Percentiles rank a stretch among this genome's conserved stretches.
Conservation (phyloP, 37 sponge, comb jelly and placozoan species). For the Tethya wilhelma region DNA sequence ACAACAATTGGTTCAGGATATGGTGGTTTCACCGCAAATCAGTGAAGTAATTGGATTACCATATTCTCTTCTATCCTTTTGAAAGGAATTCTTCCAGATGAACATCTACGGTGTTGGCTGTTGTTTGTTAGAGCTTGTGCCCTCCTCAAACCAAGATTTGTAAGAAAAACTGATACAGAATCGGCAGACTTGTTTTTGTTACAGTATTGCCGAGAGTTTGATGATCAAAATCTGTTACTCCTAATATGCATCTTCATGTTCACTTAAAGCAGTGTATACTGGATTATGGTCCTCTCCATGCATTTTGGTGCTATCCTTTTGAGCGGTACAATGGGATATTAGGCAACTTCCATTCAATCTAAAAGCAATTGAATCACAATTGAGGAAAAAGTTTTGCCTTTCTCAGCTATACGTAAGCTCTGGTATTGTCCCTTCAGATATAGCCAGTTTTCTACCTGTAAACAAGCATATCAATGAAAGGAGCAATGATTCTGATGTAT, state of each 20-base stretch:
- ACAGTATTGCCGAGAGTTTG: slow-evolving; percentile 28
- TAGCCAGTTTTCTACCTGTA: no score
- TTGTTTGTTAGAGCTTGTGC: slow-evolving; percentile 65
- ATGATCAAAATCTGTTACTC: no score
- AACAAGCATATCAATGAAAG: no score
- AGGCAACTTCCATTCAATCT: no score
- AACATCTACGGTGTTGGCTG: slow-evolving; percentile 50
- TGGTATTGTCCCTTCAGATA: no score
- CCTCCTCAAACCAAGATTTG: slow-evolving; percentile 21
- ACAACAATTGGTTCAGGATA: slow-evolving; percentile 45
- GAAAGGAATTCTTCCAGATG: slow-evolving; percentile 42
- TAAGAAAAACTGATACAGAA: slow-evolving; percentile 21
- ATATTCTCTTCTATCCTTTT: slow-evolving; percentile 61
- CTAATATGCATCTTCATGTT: background rate
- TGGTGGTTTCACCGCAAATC: slow-evolving; percentile 66
- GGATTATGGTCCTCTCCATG: slow-evolving; percentile 1
- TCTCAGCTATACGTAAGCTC: no score
- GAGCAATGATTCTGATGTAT: no score
- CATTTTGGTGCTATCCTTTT: background rate
- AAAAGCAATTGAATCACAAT: no score
- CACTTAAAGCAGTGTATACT: background rate
- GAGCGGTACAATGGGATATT: background rate
- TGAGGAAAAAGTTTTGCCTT: no score
- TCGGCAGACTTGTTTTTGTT: slow-evolving; percentile 40
- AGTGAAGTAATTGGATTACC: slow-evolving; percentile 66